Base-by-base conservation (phyloP, 2,113 vertebrate genomes). In the Amblyopsis rosae region DNA sequence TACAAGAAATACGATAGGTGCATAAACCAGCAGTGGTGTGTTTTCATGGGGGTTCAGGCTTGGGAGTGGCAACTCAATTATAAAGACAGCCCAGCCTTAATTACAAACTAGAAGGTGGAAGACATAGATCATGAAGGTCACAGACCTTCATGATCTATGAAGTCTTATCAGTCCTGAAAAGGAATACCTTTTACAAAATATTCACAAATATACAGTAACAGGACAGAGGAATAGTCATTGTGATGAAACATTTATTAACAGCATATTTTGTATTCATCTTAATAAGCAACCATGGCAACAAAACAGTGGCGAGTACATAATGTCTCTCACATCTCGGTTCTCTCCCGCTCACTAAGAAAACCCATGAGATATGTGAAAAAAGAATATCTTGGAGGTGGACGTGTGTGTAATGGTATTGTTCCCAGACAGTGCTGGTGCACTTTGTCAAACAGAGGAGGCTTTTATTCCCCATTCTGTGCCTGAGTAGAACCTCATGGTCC, bases 1-100 rank as follows among this genome's bases (percentile, higher is more conserved):
- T 79, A 73, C 75, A 79, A 84, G 85, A 87, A 91, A 88, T 79
- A 74, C 59, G 85, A 90, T 86, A 89, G 85, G 85, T 86, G 82
- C 84, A 77, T 56, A 71, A 86, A 82, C 77, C 68, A 79, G 67
- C 61, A 55, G 75, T 72, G 67, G 71, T 82, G 77, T 73, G 59
- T 83, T 90, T 87, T 79, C 70, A 50, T 81, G 82, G 80, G 80
- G 75, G 85, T 81, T 84, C 77, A 80, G 82, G 79, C 85, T 77
- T 51, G 72, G 86, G 88, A 83, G 83, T 81, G 88, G 82, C 80
- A 63, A 65, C 0, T 17, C 66, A 79, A 79, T 88, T 87, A 87
- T 69, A 85, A 82, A 79, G 75, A 86, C 57, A 73, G 80, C 81
- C 73, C 35, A 46, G 67, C 73, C 69, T 76, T 89, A 90, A 91